A percentile compares a stretch with the other conserved stretches of the same genome.
Conservation (phyloP, 2,888 invertebrate species). For the Agrotis exclamationis region DNA sequence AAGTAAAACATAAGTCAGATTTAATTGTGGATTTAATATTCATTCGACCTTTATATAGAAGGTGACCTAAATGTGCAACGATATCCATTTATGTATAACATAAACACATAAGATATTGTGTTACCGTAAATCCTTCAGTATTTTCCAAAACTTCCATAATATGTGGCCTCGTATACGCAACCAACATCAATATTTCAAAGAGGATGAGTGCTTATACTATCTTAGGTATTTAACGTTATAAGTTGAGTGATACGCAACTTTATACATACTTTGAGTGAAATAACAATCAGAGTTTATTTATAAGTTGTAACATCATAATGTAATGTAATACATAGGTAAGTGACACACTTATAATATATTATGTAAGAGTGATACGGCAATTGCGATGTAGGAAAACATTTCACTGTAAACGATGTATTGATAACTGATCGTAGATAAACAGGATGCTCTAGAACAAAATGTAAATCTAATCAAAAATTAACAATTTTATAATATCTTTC, state of each 20-base stretch:
- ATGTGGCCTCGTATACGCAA: conserved; percentile 3
- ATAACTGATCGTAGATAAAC: conserved; percentile 37
- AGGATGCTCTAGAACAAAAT: conserved; percentile 22
- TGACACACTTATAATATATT: conserved; percentile 26
- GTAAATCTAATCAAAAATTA: conserved; percentile 41
- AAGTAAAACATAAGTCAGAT: conserved; percentile 1
- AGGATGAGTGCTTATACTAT: conserved; percentile 2
- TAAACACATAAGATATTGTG: conserved; percentile 10
- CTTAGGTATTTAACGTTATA: not conserved
- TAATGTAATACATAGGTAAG: conserved; percentile 14
- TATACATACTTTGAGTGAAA: conserved; percentile 8
- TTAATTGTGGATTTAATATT: conserved; percentile 5
- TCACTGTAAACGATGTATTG: conserved; percentile 29
- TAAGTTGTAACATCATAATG: conserved; percentile 4
- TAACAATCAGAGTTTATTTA: conserved; percentile 30
- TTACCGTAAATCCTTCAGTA: conserved; percentile 16
- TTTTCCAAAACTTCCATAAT: not conserved
- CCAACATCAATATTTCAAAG: conserved; percentile 18
- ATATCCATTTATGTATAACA: conserved; percentile 31
- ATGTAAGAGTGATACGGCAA: conserved; percentile 32
- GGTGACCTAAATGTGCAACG: conserved; percentile 38
- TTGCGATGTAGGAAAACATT: conserved; percentile 47
- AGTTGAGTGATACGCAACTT: conserved; percentile 30
- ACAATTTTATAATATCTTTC: conserved; percentile 30
- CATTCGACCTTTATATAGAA: conserved; percentile 22